phyloP scores from a whole-genome alignment of 1,140 invertebrate species.

The Neodiprion pinetum region DNA sequence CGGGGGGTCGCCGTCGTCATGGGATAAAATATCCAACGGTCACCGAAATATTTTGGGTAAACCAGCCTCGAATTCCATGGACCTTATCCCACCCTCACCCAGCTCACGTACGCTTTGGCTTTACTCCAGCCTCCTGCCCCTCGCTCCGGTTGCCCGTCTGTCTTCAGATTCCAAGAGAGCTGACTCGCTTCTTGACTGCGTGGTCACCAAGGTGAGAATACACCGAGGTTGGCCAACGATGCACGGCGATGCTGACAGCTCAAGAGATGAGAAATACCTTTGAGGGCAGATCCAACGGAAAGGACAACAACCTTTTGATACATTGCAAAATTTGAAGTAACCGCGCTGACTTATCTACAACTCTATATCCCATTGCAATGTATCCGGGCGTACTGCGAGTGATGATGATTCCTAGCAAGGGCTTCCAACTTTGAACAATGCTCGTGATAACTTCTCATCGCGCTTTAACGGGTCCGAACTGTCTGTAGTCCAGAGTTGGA shows the following conservation, averaged over 20 bases:
- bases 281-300: no score
- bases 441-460: no score
- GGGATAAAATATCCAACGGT: not conserved
- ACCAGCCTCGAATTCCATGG: slow-evolving; percentile 3
- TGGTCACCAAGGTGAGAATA: not conserved
- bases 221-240: not conserved
- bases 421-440: no score
- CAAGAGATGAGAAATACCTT: no score
- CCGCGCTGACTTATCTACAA: no score
- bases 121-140: not conserved
- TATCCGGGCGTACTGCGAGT: no score
- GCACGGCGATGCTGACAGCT: not conserved
- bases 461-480: no score
- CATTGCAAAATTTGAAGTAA: no score
- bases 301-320: no score
- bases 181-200: not conserved
- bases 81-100: not conserved
- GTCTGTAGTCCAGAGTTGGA: no score
- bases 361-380: no score
- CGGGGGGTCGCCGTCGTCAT: not conserved
- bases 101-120: not conserved
- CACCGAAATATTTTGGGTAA: slow-evolving; percentile 1
- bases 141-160: not conserved
- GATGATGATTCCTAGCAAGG: no score
- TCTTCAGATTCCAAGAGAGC: slow-evolving; percentile 7